phyloP scores from a whole-genome alignment of 2,113 vertebrate genomes.

The Antigone vipio region DNA sequence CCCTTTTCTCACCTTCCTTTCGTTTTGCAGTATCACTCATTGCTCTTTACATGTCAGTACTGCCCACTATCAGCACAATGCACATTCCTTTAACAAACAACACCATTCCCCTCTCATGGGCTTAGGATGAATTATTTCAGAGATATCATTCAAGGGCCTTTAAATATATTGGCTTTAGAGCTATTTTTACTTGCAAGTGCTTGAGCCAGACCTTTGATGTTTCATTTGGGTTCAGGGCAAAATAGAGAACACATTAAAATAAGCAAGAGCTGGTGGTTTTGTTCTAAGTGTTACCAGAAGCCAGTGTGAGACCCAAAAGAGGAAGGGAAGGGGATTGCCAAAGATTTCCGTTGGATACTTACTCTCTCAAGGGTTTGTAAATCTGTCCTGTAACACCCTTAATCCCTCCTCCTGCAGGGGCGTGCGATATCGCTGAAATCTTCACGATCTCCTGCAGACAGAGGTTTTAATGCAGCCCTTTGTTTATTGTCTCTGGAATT shows the following conservation, averaged over 20 bases:
- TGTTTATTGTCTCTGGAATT: conserved; percentile 30
- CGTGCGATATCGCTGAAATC: not conserved
- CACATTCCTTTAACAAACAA: conserved; percentile 9
- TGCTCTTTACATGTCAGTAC: not conserved
- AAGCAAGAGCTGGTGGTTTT: conserved; percentile 8
- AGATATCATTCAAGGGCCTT: conserved; percentile 9
- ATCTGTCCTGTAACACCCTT: not conserved
- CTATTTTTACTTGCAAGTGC: conserved; percentile 35
- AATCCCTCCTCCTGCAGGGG: conserved; percentile 4
- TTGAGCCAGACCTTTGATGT: conserved; percentile 24
- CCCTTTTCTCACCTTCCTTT: conserved; percentile 23
- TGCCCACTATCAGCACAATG: not conserved
- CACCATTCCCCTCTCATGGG: not conserved
- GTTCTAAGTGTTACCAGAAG: conserved; percentile 27
- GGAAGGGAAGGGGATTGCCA: conserved; percentile 20
- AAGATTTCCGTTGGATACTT: conserved; percentile 9
- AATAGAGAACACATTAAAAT: not conserved
- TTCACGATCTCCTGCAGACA: not conserved
- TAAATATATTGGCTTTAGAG: conserved; percentile 24
- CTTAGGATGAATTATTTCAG: conserved; percentile 21
- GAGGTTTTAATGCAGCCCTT: conserved; percentile 22
- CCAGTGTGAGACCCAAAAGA: not conserved
- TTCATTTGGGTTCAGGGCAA: not conserved
- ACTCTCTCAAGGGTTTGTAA: conserved; percentile 11
- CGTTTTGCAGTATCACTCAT: not conserved